Evolutionary conservation across 2,797 vertebrate genomes (phyloP), one percentile per base, ranked within the genome.

Genomic region (Stomatorhinus walkeri): DNA sequence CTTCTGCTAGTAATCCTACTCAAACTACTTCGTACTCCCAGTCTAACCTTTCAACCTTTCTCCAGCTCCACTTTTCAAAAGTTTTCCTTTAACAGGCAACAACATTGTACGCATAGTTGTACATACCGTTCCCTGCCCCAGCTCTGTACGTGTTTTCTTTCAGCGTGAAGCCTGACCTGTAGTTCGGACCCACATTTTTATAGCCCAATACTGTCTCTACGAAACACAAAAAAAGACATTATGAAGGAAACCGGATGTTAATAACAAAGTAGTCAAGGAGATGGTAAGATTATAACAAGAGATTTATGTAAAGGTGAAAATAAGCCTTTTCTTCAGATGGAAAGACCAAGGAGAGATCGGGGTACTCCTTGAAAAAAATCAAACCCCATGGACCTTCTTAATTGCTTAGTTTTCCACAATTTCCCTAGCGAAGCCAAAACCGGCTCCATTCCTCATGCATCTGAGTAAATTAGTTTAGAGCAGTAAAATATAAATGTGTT

Each of bases 51-150:
- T 87, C 40, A 24, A 9, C 86, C 24, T 52, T 43, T 51, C 22
- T 88, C 24, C 59, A 88, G 59, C 48, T 40, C 51, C 87, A 91
- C 91, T 93, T 89, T 85, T 64, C 81, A 85, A 36, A 43, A 46
- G 92, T 86, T 86, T 76, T 72, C 61, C 16, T 83, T 83, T 40
- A 79, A 52, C 40, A 22, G 10, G 48, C 59, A 64, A 76, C 61
- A 83, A 40, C 40, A 76, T 76, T 40, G 68, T 76, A 76, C 68
- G 68, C 68, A 76, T 40, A 76, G 43, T 54, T 56, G 51, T 36
- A 56, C 88, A 59, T 81, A 64, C 81, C 81, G 49, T 56, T 43
- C 43, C n/a, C 72, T 51, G 40, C 32, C 43, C 36, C 83, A 28
- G 19, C 4, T n/a, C 9, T 64, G 79, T 36, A 51, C 14, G 54